Evolutionary conservation across 2,888 invertebrate genomes (phyloP).

Genomic region (Tolmerus cingulatus): DNA sequence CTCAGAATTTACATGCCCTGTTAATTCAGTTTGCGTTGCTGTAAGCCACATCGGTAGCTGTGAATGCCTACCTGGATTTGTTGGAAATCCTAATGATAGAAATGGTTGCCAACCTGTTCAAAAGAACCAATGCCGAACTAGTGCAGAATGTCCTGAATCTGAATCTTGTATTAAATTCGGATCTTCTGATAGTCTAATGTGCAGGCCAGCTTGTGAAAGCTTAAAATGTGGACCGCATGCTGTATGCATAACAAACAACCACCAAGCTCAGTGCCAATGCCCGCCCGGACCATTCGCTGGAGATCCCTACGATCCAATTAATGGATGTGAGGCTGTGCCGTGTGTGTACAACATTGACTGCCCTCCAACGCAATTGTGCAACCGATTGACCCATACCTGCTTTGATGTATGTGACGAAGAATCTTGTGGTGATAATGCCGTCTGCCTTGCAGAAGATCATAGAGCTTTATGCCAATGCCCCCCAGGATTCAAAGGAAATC

Average conservation of each 20-base stretch:
- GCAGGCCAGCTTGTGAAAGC: slow-evolving; percentile 80
- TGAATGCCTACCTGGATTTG: slow-evolving; percentile 82
- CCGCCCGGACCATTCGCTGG: slow-evolving; percentile 87
- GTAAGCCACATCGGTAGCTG: slow-evolving; percentile 79
- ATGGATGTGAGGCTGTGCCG: slow-evolving; percentile 81
- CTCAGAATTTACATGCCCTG: slow-evolving; percentile 81
- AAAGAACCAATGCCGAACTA: slow-evolving; percentile 79
- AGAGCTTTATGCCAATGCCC: slow-evolving; percentile 85
- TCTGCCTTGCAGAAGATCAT: slow-evolving; percentile 87
- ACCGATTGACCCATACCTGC: slow-evolving; percentile 83
- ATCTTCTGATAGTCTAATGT: slow-evolving; percentile 69
- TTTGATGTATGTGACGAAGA: slow-evolving; percentile 81
- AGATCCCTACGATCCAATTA: slow-evolving; percentile 78
- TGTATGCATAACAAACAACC: slow-evolving; percentile 87
- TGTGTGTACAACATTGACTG: slow-evolving; percentile 89
- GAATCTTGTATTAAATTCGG: slow-evolving; percentile 76
- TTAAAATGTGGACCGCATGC: slow-evolving; percentile 85
- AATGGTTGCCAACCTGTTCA: slow-evolving; percentile 80
- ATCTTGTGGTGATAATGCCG: slow-evolving; percentile 85
- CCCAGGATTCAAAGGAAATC: slow-evolving; percentile 81
- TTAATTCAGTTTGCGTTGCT: slow-evolving; percentile 82
- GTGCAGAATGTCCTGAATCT: slow-evolving; percentile 84
- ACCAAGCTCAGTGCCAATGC: slow-evolving; percentile 88
- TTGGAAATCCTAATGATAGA: slow-evolving; percentile 89
- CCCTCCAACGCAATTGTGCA: slow-evolving; percentile 79